phyloP scores from a whole-genome alignment of 2,113 vertebrate genomes.

The Equus przewalskii region DNA sequence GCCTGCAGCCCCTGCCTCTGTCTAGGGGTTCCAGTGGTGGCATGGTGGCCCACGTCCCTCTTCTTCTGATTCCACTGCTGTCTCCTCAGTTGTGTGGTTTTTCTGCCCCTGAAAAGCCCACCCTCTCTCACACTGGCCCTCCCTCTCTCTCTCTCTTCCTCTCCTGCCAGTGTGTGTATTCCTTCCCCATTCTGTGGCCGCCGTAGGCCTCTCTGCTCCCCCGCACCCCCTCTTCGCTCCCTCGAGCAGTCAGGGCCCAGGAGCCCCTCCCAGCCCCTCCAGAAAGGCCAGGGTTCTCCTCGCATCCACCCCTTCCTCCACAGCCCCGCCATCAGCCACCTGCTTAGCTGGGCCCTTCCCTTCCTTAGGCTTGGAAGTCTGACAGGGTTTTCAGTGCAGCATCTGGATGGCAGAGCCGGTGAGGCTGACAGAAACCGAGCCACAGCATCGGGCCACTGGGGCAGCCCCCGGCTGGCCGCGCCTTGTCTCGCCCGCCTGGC shows the following conservation, averaged over 20 bases:
- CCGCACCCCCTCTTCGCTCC: conserved; percentile 81
- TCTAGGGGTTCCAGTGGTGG: background rate
- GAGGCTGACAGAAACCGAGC: background rate
- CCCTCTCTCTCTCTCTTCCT: conserved; percentile 74
- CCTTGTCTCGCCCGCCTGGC: accelerated
- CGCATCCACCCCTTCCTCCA: conserved; percentile 44
- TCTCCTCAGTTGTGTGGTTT: conserved; percentile 83
- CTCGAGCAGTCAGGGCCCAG: conserved; percentile 71
- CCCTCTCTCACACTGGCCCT: conserved; percentile 87
- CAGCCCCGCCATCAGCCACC: background rate
- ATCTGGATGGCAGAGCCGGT: conserved; percentile 66
- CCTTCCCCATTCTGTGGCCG: conserved; percentile 86
- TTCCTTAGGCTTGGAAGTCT: conserved; percentile 78
- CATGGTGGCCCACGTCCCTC: conserved; percentile 26
- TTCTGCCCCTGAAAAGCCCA: conserved; percentile 87
- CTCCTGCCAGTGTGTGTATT: conserved; percentile 86
- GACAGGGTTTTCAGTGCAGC: conserved; percentile 76
- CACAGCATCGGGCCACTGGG: conserved; percentile 61
- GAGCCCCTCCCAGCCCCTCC: conserved; percentile 74
- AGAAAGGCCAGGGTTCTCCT: conserved; percentile 82
- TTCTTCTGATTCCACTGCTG: conserved; percentile 73
- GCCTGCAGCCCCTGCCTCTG: conserved; percentile 41
- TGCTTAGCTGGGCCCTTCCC: conserved; percentile 49
- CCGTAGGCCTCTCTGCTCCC: conserved; percentile 88
- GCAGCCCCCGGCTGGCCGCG: conserved; percentile 73